These are phyloP conservation scores for Ophiodon elongatus DNA, from an alignment of 2,113 vertebrate genomes.

Conservation along the genomic window DNA sequence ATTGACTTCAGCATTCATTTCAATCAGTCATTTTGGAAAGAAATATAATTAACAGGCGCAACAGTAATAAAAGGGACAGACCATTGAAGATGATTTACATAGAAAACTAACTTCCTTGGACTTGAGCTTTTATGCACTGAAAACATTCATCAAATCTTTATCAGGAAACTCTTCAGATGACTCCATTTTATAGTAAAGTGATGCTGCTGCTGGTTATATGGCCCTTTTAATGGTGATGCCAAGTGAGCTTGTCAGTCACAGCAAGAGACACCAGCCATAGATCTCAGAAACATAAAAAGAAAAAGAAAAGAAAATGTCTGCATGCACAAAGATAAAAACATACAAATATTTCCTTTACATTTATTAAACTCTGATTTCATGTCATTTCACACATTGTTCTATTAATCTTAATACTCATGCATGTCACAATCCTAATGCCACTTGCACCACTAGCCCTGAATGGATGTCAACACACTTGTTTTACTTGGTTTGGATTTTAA, in stretches of 20 bases:
- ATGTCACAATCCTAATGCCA: background rate
- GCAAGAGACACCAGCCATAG: conserved; percentile 26
- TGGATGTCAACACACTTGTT: background rate
- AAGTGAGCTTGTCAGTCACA: conserved; percentile 42
- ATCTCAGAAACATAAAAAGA: conserved; percentile 20
- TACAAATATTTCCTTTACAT: conserved; percentile 4
- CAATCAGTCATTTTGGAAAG: conserved; percentile 35
- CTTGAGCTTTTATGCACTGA: conserved; percentile 45
- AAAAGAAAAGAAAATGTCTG: too few species aligned
- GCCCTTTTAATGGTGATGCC: conserved; percentile 27
- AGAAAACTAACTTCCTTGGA: conserved; percentile 40
- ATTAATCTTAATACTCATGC: background rate
- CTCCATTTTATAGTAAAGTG: conserved; percentile 36
- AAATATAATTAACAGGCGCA: conserved; percentile 37
- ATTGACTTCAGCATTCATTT: conserved; percentile 23
- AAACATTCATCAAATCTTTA: conserved; percentile 60
- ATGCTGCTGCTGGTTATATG: conserved; percentile 46
- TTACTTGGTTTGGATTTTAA: background rate
- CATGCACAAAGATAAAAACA: conserved; percentile 12
- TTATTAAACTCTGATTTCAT: conserved; percentile 17
- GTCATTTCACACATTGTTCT: background rate
- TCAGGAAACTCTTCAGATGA: conserved; percentile 45
- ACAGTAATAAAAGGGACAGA: conserved; percentile 40
- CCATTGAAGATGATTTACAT: conserved; percentile 42
- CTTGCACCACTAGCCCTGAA: background rate